Base-by-base conservation (phyloP, 2,888 invertebrate genomes). In the Ectropis crepuscularia region DNA sequence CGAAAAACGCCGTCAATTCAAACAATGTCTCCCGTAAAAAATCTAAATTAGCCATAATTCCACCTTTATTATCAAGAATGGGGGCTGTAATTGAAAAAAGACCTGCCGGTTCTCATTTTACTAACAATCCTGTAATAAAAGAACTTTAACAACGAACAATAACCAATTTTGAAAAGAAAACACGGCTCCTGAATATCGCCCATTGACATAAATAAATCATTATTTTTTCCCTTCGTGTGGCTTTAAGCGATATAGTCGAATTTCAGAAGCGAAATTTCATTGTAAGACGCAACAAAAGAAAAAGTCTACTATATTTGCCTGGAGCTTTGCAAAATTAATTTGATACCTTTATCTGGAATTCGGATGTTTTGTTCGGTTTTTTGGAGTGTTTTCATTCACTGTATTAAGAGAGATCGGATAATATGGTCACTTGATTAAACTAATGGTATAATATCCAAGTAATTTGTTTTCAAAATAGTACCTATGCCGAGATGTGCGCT, bases 151-250 rank as follows among this genome's bases (percentile, higher is more conserved):
- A 63, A 88, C 78, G 72, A 86, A 91, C 91, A 92, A 92, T 92
- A 92, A 92, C 89, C 92, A 90, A 92, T 92, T 92, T 92, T 83
- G 67, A 76, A 77, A 81, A 80, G 82, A 88, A 90, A 91, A 90
- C 87, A 86, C 82, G 77, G 85, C 82, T 79, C 80, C 76, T 74
- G 81, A 81, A 82, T 81, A 83, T 79, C 78, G 85, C 80, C 88
- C 89, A 92, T 92, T 92, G 92, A 92, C 90, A 92, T 92, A 88
- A 92, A 92, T 92, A 92, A 92, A 91, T 92, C 89, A 92, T 91
- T 92, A 88, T 88, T 82, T 83, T 79, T 79, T 76, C 76, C 77
- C 64, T 61, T 45, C 9, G 51, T 60, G 60, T 65, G 64, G 64
- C 78, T 82, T 80, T 78, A 64, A 75, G 71, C 72, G 76, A 74